Evolutionary conservation across 37 sponge, comb jelly and placozoan genomes (phyloP), one percentile per base, ranked within the genome.

Genomic region (Aphrocallistes beatrix): DNA sequence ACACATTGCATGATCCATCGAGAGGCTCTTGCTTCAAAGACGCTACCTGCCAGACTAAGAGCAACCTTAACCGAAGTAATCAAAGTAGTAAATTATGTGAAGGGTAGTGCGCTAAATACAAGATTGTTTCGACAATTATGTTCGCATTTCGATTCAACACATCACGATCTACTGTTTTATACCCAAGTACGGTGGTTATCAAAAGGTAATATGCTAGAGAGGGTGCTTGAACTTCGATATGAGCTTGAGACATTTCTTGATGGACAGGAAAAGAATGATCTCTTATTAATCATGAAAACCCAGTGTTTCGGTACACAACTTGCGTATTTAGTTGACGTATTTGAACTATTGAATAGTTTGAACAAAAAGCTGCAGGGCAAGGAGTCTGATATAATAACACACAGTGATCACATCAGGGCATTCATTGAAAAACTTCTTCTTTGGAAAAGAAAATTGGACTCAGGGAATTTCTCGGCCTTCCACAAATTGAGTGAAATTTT

Each of bases 401-500:
- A 32, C 75, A 60, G 75, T 60, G 75, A 60, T 60, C 75, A 60
- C 75, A 60, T 60, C 75, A 60, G 75, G 75, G 21, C 75, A 60
- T 21, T 60, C 75, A 60, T 60, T 60, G 75, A 60, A 60, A 60
- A 60, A 60, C 28, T 60, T 60, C 75, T 60, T 60, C 75, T 60
- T 60, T 60, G 75, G 75, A 60, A 60, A 60, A 60, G 75, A 60
- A 60, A n/a, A 13, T 60, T 60, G 75, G 75, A 60, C 75, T 60
- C 75, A 60, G 25, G 75, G 8, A 60, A 60, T 60, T 60, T 60
- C 75, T 60, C 75, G 21, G 75, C 32, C 8, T 60, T 60, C 75
- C 75, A 60, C 75, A 60, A 60, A 60, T 60, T 60, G 75, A 60
- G 75, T 60, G 75, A 60, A 60, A 60, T 60, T 60, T 60, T 60